Evolutionary conservation across 1,140 invertebrate genomes (phyloP), one percentile per base, ranked within the genome.

Genomic region (Neomicropteryx cornuta): DNA sequence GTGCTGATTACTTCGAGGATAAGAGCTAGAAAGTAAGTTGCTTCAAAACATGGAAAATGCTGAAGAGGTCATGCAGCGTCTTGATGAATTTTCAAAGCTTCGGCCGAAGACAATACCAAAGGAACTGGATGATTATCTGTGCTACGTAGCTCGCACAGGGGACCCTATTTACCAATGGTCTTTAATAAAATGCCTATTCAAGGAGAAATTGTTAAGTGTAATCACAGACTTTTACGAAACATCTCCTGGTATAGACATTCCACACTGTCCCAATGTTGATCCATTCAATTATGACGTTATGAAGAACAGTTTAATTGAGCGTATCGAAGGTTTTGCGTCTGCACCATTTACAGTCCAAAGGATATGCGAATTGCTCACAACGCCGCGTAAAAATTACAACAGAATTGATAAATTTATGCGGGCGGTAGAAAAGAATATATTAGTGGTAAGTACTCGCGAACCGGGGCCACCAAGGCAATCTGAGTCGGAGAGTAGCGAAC

Each of bases 261-360:
- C 84, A 11, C 75, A 79, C 11, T 87, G 81, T 51, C 88, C 87
- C 0, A 95, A 95, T 58, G 86, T 93, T 18, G 88, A 93, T 50
- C 75, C 83, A 10, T 93, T 93, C 46, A 87, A 89, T 53, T 94
- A 87, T 60, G 87, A 92, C 49, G 79, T 75, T 3, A 87, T 93
- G 80, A 89, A 88, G 53, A 79, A 77, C 33, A 81, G 80, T 49
- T 73, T 95, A 13, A 60, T 95, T 18, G 83, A 92, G 50, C 75
- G 83, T 19, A 59, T 95, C 1, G 89, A 95, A 47, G 77, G 76
- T 2, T 86, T 84, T 62, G 76, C 75, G 21, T 87, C 89, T 36
- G 90, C 92, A 2, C 95, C 94, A 0, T 98, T 98, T 52, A 97
- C 95, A 8, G 83, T 97, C 34, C 94, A 97, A 61, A 73, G 94